phyloP scores from a whole-genome alignment of 2,888 invertebrate genomes.

The Escarpia spicata region DNA sequence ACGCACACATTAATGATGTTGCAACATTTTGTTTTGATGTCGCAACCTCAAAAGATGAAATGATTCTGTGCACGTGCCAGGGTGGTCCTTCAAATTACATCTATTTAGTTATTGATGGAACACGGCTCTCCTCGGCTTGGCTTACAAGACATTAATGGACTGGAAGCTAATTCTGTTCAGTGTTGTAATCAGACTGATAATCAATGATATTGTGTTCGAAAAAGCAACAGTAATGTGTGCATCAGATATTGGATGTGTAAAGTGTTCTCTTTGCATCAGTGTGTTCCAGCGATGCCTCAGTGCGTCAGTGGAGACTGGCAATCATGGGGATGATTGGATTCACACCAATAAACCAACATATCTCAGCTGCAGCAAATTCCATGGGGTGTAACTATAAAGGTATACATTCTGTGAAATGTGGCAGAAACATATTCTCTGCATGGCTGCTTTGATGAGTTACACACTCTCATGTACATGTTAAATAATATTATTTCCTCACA shows the following conservation, averaged over 20 bases:
- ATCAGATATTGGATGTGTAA: not conserved
- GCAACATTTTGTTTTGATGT: not conserved
- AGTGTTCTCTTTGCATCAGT: not conserved
- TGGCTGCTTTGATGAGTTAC: not conserved
- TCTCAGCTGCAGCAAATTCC: not conserved
- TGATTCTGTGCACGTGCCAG: not conserved
- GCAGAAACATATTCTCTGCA: not conserved
- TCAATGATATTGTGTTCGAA: not conserved
- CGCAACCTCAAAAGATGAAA: not conserved
- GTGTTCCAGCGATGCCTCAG: not conserved
- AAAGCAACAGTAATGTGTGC: not conserved
- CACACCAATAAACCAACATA: not conserved
- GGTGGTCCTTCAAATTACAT: not conserved
- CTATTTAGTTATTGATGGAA: conserved; percentile 4
- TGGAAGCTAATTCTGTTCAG: not conserved
- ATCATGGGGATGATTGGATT: not conserved
- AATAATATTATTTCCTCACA: not conserved
- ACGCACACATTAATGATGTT: not conserved
- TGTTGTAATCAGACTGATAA: not conserved
- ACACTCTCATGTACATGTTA: not conserved
- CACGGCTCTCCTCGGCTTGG: not conserved
- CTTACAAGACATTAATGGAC: not conserved
- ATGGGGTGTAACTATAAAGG: not conserved
- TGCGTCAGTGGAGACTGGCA: not conserved
- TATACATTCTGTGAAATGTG: not conserved